These are phyloP conservation scores for Cordilura impudica DNA, from an alignment of 2,888 invertebrate species.

Conservation along the genomic window DNA sequence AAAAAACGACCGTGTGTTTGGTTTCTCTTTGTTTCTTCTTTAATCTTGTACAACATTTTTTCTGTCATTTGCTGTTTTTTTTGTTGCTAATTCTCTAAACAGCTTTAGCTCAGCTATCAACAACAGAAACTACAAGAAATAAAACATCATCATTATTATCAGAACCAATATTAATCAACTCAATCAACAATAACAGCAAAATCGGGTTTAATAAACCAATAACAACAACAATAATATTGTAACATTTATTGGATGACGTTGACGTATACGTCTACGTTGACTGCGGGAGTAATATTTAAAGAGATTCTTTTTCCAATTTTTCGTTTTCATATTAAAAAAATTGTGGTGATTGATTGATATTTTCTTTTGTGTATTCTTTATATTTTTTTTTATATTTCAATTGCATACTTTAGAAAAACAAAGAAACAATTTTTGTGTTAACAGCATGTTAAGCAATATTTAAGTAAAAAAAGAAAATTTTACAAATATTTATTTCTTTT, in stretches of 20 bases:
- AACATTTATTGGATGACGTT: constrained; percentile 41
- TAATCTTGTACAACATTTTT: constrained; percentile 29
- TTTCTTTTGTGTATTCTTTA: neutral
- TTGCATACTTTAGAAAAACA: neutral
- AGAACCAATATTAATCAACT: constrained; percentile 31
- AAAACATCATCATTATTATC: constrained; percentile 10
- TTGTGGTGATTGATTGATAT: constrained; percentile 31
- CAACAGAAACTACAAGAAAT: constrained; percentile 15
- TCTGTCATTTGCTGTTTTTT: constrained; percentile 44
- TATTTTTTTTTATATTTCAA: neutral
- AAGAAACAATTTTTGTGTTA: neutral
- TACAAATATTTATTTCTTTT: neutral
- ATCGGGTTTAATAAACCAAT: constrained; percentile 31
- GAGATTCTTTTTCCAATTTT: constrained; percentile 24
- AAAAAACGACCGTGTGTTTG: constrained; percentile 24
- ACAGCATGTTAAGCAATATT: neutral
- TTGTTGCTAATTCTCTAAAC: constrained; percentile 24
- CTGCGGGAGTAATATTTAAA: constrained; percentile 17
- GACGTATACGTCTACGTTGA: constrained; percentile 34
- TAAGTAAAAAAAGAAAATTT: constrained; percentile 14
- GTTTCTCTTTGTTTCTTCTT: constrained; percentile 13
- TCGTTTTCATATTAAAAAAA: constrained; percentile 29
- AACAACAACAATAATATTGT: constrained; percentile 33
- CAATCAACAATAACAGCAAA: constrained; percentile 3
- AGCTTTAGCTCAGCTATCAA: constrained; percentile 31